Percentiles rank a stretch among this genome's conserved stretches.
Evolutionary conservation across 2,113 vertebrate species (phyloP).

Genomic region (Rhinolophus ferrumequinum): DNA sequence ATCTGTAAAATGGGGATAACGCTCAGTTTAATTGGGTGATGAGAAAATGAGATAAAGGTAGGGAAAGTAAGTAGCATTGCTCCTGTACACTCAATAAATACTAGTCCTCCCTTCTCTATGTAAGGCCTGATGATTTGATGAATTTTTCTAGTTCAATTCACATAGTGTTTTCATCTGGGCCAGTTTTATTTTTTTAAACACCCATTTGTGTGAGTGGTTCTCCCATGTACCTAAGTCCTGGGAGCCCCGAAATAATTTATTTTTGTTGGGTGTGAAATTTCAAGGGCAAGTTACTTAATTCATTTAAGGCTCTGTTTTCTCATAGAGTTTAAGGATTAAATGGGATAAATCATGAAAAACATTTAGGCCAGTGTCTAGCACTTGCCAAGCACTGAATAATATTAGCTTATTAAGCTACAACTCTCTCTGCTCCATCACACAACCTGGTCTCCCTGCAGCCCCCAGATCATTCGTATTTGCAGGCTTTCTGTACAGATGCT

Average conservation of each 20-base stretch:
- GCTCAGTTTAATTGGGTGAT: not conserved
- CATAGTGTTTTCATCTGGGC: not conserved
- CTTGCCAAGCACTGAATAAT: not conserved
- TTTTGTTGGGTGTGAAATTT: not conserved
- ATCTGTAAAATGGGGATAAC: not conserved
- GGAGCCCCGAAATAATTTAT: not conserved
- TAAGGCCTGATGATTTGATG: not conserved
- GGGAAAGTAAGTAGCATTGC: not conserved
- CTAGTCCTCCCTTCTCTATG: not conserved
- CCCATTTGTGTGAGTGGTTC: not conserved
- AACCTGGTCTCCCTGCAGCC: not conserved
- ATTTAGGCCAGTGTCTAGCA: not conserved
- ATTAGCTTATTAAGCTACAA: not conserved
- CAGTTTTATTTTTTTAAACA: not conserved
- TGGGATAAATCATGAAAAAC: not conserved
- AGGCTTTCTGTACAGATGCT: not conserved
- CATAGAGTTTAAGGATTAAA: not conserved
- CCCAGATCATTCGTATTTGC: fast-evolving
- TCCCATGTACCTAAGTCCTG: not conserved
- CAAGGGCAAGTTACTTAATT: conserved; percentile 44
- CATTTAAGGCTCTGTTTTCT: conserved; percentile 35
- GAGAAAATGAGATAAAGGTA: not conserved
- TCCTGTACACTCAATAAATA: not conserved
- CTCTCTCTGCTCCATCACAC: not conserved
- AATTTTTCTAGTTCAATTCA: not conserved